These are phyloP conservation scores for Podilymbus podiceps DNA, from an alignment of 2,113 vertebrate genomes.

Conservation along the genomic window DNA sequence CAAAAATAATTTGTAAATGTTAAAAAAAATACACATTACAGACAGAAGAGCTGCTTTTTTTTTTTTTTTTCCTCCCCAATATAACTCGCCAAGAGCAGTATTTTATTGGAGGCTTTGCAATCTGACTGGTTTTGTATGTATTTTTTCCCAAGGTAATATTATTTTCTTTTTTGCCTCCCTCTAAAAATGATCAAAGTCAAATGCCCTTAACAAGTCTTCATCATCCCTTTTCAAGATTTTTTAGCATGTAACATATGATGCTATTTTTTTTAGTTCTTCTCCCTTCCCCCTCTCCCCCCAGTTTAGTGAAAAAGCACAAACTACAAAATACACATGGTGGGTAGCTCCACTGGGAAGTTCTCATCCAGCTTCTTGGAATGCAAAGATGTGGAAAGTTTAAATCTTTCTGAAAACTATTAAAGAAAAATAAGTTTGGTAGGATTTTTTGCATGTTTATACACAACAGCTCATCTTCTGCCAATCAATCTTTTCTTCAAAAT, in stretches of 20 bases:
- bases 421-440: neutral
- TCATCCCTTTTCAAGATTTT: neutral
- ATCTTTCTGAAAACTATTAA: neutral
- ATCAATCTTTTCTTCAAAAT: neutral
- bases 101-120: neutral
- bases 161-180: neutral
- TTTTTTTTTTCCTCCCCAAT: neutral
- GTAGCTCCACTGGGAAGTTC: neutral
- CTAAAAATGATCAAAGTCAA: constrained; percentile 1
- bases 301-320: neutral
- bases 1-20: constrained; percentile 77
- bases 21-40: constrained; percentile 42
- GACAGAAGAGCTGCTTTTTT: neutral
- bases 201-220: neutral
- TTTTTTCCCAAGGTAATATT: constrained; percentile 14
- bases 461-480: neutral
- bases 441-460: neutral
- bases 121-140: neutral
- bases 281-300: no score
- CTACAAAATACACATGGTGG: neutral
- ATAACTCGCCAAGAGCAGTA: constrained; percentile 13
- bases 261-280: neutral
- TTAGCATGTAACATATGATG: neutral
- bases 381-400: neutral
- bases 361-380: neutral